Conservation (phyloP, 2,797 vertebrate genomes). For the Parauchenoglanis ngamensis region DNA sequence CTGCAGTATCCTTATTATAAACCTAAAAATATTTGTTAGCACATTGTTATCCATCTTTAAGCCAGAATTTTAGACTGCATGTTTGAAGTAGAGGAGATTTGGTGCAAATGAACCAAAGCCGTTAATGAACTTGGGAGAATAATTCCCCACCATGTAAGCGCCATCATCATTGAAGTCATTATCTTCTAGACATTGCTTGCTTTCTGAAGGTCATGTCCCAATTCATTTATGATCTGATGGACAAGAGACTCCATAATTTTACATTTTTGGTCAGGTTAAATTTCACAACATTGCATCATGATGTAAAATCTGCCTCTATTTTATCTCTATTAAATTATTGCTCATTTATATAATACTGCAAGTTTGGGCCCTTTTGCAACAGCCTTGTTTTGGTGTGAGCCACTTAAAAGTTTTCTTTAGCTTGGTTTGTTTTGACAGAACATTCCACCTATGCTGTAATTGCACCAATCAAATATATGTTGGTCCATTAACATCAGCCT, state of each 20-base stretch:
- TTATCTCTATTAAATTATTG: background rate
- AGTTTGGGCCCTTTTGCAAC: background rate
- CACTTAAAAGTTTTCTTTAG: background rate
- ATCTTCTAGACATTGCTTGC: background rate
- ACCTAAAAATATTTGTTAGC: background rate
- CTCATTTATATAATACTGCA: background rate
- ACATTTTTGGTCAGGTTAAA: background rate
- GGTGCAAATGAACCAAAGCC: background rate
- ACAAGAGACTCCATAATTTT: conserved; percentile 1
- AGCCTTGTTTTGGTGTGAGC: background rate
- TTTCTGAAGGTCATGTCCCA: conserved; percentile 1
- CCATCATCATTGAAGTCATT: background rate
- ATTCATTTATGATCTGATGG: background rate
- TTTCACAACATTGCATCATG: conserved; percentile 25
- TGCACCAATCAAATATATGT: background rate
- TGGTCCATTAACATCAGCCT: background rate
- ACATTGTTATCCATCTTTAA: background rate
- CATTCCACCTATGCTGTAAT: background rate
- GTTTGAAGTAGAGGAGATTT: background rate
- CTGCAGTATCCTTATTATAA: background rate
- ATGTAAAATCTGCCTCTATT: background rate
- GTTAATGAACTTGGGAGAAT: conserved; percentile 30
- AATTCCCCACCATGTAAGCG: background rate
- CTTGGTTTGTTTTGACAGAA: background rate
- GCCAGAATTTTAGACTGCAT: background rate